A percentile compares a stretch with the other conserved stretches of the same genome.
Evolutionary conservation across 2,113 vertebrate genomes (phyloP).

Genomic region (Microtus oregoni): DNA sequence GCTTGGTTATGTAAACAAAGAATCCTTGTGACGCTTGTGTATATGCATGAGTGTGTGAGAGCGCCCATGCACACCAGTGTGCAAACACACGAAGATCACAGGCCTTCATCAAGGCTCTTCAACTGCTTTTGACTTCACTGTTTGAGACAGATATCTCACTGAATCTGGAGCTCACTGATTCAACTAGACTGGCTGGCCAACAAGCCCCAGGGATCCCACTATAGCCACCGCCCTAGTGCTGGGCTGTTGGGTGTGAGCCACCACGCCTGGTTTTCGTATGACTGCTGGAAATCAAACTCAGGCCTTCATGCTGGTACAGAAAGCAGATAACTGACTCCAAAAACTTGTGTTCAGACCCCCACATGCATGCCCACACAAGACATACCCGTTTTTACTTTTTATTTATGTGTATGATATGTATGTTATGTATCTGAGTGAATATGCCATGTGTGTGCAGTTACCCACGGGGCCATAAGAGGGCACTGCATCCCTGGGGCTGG

Average conservation of each 20-base stretch:
- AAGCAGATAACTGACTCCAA: background rate
- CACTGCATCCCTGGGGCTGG: background rate
- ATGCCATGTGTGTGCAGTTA: background rate
- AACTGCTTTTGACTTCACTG: background rate
- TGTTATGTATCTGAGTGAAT: background rate
- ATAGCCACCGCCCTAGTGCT: background rate
- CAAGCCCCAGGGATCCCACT: background rate
- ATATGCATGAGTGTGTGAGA: background rate
- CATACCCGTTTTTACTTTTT: background rate
- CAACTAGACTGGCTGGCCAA: background rate
- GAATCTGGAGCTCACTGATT: background rate
- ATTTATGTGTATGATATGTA: background rate
- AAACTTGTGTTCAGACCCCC: background rate
- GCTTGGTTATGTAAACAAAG: conserved; percentile 24
- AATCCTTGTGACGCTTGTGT: background rate
- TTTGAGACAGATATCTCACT: background rate
- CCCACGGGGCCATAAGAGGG: background rate
- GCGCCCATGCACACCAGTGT: background rate
- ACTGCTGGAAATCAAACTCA: background rate
- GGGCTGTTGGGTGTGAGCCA: background rate
- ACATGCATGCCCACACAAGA: background rate
- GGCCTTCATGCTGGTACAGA: too few species aligned
- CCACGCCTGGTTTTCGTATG: background rate
- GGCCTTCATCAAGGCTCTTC: background rate
- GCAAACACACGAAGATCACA: background rate